These are phyloP conservation scores for Ormia ochracea DNA, from an alignment of 2,888 invertebrate genomes.

Conservation along the genomic window DNA sequence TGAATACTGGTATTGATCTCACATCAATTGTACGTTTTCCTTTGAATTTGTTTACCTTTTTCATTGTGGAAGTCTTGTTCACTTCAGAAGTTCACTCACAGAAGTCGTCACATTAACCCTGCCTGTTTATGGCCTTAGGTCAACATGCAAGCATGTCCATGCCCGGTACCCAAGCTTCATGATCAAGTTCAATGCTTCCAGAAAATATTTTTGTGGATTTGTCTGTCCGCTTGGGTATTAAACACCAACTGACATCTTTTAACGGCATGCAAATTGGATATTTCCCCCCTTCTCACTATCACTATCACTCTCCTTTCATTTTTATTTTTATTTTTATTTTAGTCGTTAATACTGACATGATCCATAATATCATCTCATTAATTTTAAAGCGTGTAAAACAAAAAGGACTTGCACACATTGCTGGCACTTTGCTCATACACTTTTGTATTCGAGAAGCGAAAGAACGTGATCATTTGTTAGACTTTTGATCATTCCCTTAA, in stretches of 20 bases:
- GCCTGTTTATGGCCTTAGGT: constrained; percentile 62
- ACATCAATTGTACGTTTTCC: constrained; percentile 20
- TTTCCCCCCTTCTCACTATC: too few species aligned
- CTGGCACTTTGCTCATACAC: background rate
- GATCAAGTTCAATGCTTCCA: constrained; percentile 58
- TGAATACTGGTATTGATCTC: background rate
- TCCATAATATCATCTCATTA: constrained; percentile 39
- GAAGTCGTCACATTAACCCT: constrained; percentile 72
- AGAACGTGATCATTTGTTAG: constrained; percentile 22
- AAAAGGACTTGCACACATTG: constrained; percentile 36
- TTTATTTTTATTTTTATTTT: background rate
- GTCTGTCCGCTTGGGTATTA: background rate
- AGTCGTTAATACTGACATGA: constrained; percentile 5
- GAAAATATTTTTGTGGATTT: constrained; percentile 23
- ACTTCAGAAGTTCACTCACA: constrained; percentile 66
- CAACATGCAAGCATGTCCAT: constrained; percentile 62
- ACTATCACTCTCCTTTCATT: too few species aligned
- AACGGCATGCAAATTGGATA: background rate
- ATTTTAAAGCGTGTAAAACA: constrained; percentile 18
- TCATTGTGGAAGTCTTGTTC: background rate
- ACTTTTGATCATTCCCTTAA: constrained; percentile 29
- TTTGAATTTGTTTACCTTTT: background rate
- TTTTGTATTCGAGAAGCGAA: constrained; percentile 2
- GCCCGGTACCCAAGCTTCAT: constrained; percentile 5
- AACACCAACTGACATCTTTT: constrained; percentile 55